These are phyloP conservation scores for Arnoldichthys spilopterus DNA, from an alignment of 2,797 vertebrate species.

Conservation along the genomic window DNA sequence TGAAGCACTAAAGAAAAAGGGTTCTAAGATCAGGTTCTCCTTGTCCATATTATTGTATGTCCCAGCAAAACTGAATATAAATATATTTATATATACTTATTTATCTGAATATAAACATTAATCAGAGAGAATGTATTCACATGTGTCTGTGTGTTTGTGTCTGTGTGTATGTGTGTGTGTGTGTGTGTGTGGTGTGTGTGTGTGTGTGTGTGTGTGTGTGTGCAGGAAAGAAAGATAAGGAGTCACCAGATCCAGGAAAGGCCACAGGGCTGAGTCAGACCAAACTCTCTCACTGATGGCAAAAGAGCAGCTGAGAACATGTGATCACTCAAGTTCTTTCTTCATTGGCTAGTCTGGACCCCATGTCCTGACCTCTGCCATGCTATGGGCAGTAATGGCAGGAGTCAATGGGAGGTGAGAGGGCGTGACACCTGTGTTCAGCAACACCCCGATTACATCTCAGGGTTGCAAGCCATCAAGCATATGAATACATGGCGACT, in stretches of 20 bases:
- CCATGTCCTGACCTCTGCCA: not conserved
- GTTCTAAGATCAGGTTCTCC: not conserved
- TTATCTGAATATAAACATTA: not conserved
- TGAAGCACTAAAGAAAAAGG: not conserved
- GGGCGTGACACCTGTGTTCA: not conserved
- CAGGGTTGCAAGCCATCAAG: not conserved
- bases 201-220: not conserved
- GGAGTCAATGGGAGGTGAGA: slow-evolving; percentile 10
- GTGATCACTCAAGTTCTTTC: slow-evolving; percentile 7
- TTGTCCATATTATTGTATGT: not conserved
- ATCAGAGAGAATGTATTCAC: not conserved
- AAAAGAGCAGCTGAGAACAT: slow-evolving; percentile 6
- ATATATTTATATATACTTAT: no score
- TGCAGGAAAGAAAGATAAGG: not conserved
- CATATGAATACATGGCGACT: slow-evolving; percentile 19
- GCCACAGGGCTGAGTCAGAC: slow-evolving; percentile 16
- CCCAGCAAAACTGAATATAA: not conserved
- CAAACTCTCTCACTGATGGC: slow-evolving; percentile 15
- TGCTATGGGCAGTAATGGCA: not conserved
- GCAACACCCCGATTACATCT: slow-evolving; percentile 6
- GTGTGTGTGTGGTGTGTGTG: not conserved
- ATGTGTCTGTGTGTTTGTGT: not conserved
- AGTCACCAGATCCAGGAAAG: slow-evolving; percentile 39
- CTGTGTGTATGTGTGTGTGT: no score
- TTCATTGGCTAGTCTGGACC: slow-evolving; percentile 9